Base-by-base conservation (phyloP, 2,797 vertebrate genomes). In the Enoplosus armatus region DNA sequence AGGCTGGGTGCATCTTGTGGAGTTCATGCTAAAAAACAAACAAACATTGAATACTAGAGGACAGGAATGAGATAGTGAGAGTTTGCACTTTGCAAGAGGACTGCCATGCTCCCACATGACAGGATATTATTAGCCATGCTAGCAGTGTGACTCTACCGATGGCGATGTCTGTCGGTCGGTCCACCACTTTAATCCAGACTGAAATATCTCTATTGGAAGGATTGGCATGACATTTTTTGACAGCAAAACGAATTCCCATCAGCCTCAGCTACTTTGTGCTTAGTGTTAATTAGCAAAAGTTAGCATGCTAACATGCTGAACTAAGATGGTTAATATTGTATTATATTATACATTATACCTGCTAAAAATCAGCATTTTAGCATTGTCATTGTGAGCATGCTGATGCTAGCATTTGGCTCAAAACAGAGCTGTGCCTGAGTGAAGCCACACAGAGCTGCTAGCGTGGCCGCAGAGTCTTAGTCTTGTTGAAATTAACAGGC, bases 1-100 rank as follows among this genome's bases (percentile, higher is more conserved):
- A 75, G 83, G 83, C 80, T 31, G 48, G 53, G 56, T n/a, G 22
- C 72, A 77, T 82, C 59, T 60, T 59, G 48, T 47, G 0, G 8
- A 61, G 35, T 55, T 67, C 24, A 37, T 54, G 67, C 41, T 26
- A n/a, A 59, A 63, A 68, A 58, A 70, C 61, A 68, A 60, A 70
- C 39, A 16, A 29, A 1, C 37, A 47, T 4, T 48, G 33, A 70
- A 63, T 43, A 10, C 56, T 1, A 69, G 1, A 75, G 7, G 59
- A 16, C 29, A 22, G 62, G 47, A 81, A 60, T 55, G 1, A 33
- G 31, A 70, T 47, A 51, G 6, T 5, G 47, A 39, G n/a, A 33
- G 22, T 68, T 56, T n/a, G 14, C 1, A 16, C 20, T 64, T 33
- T 66, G 26, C 31, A 62, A 62, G 37, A 0, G 11, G 72, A 35